These are phyloP conservation scores for Sebastes oblongus DNA, from an alignment of 2,797 vertebrate genomes.

Conservation along the genomic window DNA sequence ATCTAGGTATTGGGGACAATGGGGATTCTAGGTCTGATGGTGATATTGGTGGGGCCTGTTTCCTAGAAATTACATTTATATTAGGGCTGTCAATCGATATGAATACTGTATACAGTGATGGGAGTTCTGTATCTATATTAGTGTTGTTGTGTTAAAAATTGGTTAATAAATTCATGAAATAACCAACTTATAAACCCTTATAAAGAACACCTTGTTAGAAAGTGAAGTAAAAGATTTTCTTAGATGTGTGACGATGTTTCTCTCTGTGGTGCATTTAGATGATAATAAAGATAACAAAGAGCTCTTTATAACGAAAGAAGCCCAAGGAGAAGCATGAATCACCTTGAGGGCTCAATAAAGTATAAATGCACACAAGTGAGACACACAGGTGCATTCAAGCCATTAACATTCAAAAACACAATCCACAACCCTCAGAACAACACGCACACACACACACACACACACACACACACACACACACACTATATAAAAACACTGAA, in stretches of 20 bases:
- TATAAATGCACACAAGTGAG: constrained; percentile 12
- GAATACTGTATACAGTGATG: neutral
- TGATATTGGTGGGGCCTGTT: neutral
- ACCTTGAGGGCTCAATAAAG: constrained; percentile 21
- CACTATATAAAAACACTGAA: neutral
- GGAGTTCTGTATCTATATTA: neutral
- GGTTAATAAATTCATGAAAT: neutral
- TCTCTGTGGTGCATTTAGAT: neutral
- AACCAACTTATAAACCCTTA: neutral
- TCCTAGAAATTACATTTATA: neutral
- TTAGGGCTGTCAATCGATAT: too few relatives aligned
- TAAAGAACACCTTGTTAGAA: neutral
- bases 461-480: neutral
- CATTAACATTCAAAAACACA: constrained; percentile 9
- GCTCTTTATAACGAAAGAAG: constrained; percentile 6
- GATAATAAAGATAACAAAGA: constrained; percentile 13
- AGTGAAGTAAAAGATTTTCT: neutral
- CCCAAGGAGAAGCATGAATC: constrained; percentile 46
- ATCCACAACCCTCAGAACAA: neutral
- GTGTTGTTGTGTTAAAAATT: neutral
- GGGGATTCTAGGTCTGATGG: neutral
- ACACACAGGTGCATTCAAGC: neutral
- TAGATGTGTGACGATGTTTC: neutral
- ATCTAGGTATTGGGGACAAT: neutral
- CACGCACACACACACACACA: neutral